Evolutionary conservation across 2,888 invertebrate species (phyloP).

Genomic region (Pegoplata infirma): DNA sequence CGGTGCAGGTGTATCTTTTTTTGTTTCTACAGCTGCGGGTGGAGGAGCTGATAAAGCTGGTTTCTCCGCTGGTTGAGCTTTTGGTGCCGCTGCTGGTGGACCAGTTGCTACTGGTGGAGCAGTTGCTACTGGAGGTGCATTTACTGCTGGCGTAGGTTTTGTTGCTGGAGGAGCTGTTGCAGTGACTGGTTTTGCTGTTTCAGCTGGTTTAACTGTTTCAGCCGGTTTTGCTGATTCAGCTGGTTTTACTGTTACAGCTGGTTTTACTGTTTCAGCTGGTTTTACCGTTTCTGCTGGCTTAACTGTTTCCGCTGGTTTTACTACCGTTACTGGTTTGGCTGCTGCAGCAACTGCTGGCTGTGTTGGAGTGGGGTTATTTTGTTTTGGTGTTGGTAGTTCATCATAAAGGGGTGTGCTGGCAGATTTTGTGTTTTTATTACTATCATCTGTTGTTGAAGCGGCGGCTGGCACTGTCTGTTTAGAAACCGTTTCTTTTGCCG

Average conservation of each 20-base stretch:
- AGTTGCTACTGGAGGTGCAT: too few species aligned
- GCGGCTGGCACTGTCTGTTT: conserved; percentile 54
- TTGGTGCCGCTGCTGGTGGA: too few species aligned
- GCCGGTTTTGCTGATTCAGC: background rate
- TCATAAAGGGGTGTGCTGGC: conserved; percentile 34
- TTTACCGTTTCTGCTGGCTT: conserved; percentile 13
- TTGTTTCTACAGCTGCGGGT: conserved; percentile 12
- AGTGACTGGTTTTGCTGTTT: too few species aligned
- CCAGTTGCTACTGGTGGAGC: background rate
- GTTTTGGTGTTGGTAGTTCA: conserved; percentile 36
- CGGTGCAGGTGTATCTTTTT: background rate
- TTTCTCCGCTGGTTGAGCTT: background rate
- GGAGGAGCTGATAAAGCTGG: background rate
- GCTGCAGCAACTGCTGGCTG: conserved; percentile 3
- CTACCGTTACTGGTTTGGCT: conserved; percentile 38
- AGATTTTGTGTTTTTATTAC: conserved; percentile 34
- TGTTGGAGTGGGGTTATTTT: conserved; percentile 3
- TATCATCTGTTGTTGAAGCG: conserved; percentile 10
- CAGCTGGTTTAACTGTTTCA: conserved; percentile 41
- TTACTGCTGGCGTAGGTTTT: background rate
- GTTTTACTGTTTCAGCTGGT: conserved; percentile 23
- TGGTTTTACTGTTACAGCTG: conserved; percentile 9
- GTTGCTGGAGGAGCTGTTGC: too few species aligned
- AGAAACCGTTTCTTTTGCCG: background rate
- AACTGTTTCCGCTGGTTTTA: background rate